Base-by-base conservation (phyloP, 2,888 invertebrate species). In the Emmelina monodactyla region DNA sequence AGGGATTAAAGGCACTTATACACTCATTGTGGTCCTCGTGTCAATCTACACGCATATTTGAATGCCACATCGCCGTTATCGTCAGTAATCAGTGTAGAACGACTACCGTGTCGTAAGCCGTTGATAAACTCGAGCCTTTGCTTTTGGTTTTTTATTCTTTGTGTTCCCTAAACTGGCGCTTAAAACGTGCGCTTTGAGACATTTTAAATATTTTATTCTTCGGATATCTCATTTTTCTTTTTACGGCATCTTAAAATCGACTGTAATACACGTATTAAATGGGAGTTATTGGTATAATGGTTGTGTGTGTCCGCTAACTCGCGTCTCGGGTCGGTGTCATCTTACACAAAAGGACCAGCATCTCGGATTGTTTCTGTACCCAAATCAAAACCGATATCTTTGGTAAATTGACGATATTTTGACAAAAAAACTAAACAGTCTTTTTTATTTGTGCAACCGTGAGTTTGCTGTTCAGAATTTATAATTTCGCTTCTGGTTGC, bases 1-100 rank as follows among this genome's bases (percentile, higher is more conserved):
- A 67, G 58, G 76, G 79, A 78, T 79, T 78, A 79, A 62, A 64
- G 58, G 55, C 68, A 59, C 62, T 68, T 62, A 73, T 69, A 62
- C 53, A 48, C 58, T 47, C 52, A 55, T 58, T 61, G 62, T 58
- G 55, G 49, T 52, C 55, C 6, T 63, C 57, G 57, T 61, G 64
- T 66, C 50, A n/a, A n/a, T 55, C 45, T 53, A 64, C 65, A 66
- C 62, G 65, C 72, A 76, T 76, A 73, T 67, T 76, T 73, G 66
- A 68, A 67, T 75, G 72, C 76, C 75, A 72, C 68, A 64, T 67
- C 58, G 62, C 63, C 54, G 65, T 67, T 63, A 58, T 49, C 57
- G 51, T 52, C 49, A 37, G 57, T 58, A 59, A 70, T 71, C 66
- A 62, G 67, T 67, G 64, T 72, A 64, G 71, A 71, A 61, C 45